Conservation (phyloP, 2,113 vertebrate genomes). For the Sorex araneus region DNA sequence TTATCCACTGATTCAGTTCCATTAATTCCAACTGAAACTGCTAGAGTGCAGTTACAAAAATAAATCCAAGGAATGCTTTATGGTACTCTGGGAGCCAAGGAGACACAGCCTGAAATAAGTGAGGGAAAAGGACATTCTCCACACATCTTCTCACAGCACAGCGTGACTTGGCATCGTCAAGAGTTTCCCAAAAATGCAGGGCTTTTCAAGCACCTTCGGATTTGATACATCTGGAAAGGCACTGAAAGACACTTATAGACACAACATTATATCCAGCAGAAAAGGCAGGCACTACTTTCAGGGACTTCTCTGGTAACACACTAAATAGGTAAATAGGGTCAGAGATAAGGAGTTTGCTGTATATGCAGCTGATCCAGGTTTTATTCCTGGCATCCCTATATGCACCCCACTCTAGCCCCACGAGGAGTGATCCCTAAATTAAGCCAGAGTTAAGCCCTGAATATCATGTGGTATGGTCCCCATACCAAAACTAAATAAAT, state of each 20-base stretch:
- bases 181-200: not conserved
- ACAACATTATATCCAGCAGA: not conserved
- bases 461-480: no score
- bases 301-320: not conserved
- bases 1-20: not conserved
- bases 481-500: not conserved
- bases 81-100: not conserved
- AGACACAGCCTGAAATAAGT: not conserved
- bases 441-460: no score
- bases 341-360: no score
- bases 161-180: not conserved
- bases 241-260: not conserved
- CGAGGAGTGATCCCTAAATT: no score
- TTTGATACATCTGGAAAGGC: not conserved
- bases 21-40: constrained; percentile 23
- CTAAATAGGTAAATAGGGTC: no score
- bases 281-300: not conserved
- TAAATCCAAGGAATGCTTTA: not conserved
- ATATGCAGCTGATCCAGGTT: no score
- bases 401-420: no score
- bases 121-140: not conserved
- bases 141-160: not conserved
- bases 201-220: not conserved
- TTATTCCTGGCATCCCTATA: no score
- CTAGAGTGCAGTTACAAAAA: not conserved